Percentiles rank a stretch among this genome's conserved stretches.
phyloP scores from a whole-genome alignment of 2,888 invertebrate genomes.

The Oegoconia quadripuncta region DNA sequence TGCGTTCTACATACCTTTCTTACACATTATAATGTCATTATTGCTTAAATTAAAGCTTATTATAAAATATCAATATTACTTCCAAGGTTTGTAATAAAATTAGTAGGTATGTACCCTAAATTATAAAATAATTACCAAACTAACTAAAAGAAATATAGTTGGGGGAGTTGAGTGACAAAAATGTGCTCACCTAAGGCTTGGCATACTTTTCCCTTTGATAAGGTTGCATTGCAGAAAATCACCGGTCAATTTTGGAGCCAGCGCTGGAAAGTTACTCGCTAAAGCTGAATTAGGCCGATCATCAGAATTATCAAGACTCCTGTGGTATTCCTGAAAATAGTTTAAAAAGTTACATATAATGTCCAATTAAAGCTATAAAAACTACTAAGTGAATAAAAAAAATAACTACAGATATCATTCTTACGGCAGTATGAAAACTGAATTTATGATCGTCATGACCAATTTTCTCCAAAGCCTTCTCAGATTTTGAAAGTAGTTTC shows the following conservation, averaged over 20 bases:
- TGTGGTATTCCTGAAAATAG: constrained; percentile 85
- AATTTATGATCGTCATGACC: constrained; percentile 87
- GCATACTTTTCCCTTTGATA: constrained; percentile 97
- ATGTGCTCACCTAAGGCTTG: constrained; percentile 90
- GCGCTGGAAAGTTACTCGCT: constrained; percentile 81
- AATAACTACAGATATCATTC: constrained; percentile 82
- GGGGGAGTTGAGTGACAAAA: too few relatives aligned
- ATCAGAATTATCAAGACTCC: constrained; percentile 90
- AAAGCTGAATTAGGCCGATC: constrained; percentile 86
- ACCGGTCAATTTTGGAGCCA: constrained; percentile 72
- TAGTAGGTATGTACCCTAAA: too few relatives aligned
- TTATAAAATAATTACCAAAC: neutral
- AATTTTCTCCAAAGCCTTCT: constrained; percentile 93
- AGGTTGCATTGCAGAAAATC: constrained; percentile 82
- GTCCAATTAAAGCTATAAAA: neutral
- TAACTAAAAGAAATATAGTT: constrained; percentile 13
- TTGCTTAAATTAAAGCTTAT: too few relatives aligned
- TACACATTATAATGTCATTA: too few relatives aligned
- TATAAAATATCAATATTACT: too few relatives aligned
- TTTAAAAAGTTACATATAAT: neutral
- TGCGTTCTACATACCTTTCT: too few relatives aligned
- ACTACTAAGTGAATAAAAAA: constrained; percentile 15
- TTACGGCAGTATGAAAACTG: constrained; percentile 72
- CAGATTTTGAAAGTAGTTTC: constrained; percentile 93
- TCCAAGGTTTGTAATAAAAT: too few relatives aligned